Evolutionary conservation across 2,113 vertebrate genomes (phyloP).

Genomic region (Polypterus bichir): DNA sequence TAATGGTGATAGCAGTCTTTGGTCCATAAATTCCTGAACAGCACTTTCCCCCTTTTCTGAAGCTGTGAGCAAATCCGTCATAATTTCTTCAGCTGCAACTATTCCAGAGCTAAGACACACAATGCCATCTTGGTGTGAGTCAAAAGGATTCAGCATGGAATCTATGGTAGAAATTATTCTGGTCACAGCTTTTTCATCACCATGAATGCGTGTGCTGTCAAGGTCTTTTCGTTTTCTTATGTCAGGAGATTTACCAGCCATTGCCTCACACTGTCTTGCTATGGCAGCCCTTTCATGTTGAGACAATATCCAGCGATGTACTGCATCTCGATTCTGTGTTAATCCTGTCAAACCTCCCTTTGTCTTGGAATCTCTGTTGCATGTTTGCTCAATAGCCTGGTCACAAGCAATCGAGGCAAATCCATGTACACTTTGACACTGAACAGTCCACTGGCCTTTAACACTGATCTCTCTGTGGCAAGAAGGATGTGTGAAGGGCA

Average conservation of each 20-base stretch:
- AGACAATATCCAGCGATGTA: conserved; percentile 18
- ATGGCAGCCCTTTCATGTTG: conserved; percentile 20
- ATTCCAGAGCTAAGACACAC: no score
- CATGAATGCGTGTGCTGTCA: conserved; percentile 16
- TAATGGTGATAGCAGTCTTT: no score
- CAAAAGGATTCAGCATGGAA: no score
- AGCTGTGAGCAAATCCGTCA: no score
- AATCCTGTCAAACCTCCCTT: conserved; percentile 19
- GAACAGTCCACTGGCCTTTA: conserved; percentile 22
- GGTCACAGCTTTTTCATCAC: no score
- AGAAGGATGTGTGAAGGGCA: conserved; percentile 18
- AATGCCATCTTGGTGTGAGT: no score
- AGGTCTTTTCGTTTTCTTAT: conserved; percentile 16
- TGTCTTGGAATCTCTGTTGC: conserved; percentile 23
- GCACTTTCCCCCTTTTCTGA: no score
- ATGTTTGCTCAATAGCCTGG: conserved; percentile 25
- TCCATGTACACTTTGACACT: conserved; percentile 18
- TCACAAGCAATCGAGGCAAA: conserved; percentile 22
- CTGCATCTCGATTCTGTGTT: conserved; percentile 13
- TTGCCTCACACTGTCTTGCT: conserved; percentile 16
- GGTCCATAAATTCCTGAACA: no score
- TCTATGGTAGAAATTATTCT: no score
- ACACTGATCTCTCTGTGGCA: conserved; percentile 14
- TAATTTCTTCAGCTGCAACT: no score
- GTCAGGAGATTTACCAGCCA: conserved; percentile 18